Percentiles rank a stretch among this genome's conserved stretches.
phyloP scores from a whole-genome alignment of 1,140 invertebrate species.

The Charaxes varanes region DNA sequence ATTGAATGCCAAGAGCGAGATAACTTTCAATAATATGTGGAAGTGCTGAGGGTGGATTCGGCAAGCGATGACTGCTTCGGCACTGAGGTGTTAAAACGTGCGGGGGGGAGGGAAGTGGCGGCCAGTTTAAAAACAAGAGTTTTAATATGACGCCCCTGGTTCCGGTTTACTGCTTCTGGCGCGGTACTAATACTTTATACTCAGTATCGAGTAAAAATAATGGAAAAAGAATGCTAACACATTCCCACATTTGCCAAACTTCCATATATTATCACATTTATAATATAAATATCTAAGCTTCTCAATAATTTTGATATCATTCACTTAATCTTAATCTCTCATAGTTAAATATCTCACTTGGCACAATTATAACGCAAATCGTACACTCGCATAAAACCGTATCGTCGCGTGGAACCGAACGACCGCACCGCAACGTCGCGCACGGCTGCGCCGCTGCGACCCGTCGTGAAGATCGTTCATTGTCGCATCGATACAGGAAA shows the following conservation, averaged over 20 bases:
- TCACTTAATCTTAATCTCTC: conserved; percentile 71
- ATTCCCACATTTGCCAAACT: conserved; percentile 61
- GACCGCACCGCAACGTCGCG: conserved; percentile 15
- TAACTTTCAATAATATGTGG: conserved; percentile 66
- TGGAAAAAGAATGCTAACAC: conserved; percentile 48
- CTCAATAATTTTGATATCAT: conserved; percentile 65
- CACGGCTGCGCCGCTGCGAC: conserved; percentile 9
- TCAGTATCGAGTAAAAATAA: conserved; percentile 45
- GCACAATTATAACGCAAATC: conserved; percentile 67
- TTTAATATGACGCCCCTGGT: conserved; percentile 13
- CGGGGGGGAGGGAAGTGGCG: conserved; percentile 5
- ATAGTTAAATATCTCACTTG: conserved; percentile 68
- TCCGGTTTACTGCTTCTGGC: conserved; percentile 7
- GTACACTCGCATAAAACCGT: conserved; percentile 52
- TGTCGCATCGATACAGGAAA: conserved; percentile 48
- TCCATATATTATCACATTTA: conserved; percentile 71
- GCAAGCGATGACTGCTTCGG: conserved; percentile 10
- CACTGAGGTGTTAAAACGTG: conserved; percentile 5
- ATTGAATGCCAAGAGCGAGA: conserved; percentile 48
- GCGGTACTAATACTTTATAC: conserved; percentile 19
- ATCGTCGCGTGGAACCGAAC: conserved; percentile 39
- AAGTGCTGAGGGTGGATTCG: conserved; percentile 34
- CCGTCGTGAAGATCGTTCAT: conserved; percentile 20
- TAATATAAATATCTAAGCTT: conserved; percentile 67
- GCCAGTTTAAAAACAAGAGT: conserved; percentile 11